Conservation (phyloP, 2,797 vertebrate genomes). For the Lindbergichthys nudifrons region DNA sequence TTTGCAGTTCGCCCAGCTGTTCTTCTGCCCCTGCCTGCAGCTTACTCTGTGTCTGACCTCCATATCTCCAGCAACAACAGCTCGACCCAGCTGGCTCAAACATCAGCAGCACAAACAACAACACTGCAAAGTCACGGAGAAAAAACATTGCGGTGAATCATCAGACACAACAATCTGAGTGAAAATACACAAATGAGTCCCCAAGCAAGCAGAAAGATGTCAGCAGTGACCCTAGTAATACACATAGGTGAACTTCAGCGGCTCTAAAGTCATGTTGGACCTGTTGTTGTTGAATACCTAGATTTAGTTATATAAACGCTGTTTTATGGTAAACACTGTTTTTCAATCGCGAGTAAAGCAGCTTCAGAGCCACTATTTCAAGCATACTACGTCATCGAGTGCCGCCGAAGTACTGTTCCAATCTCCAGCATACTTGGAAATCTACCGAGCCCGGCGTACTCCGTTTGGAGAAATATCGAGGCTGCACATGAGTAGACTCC, state of each 20-base stretch:
- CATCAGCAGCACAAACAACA: conserved; percentile 49
- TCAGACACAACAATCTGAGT: conserved; percentile 26
- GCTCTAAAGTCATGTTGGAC: conserved; percentile 1
- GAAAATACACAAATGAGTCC: conserved; percentile 31
- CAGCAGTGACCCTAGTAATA: conserved; percentile 8
- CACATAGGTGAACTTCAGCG: conserved; percentile 15
- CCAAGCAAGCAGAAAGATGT: conserved; percentile 23
- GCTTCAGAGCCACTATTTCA: too few relatives aligned
- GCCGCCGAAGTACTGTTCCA: too few relatives aligned
- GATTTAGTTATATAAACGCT: too few relatives aligned
- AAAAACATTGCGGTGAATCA: conserved; percentile 58
- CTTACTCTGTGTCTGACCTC: conserved; percentile 72
- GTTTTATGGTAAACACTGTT: too few relatives aligned
- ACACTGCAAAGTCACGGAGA: conserved; percentile 51
- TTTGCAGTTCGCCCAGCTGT: conserved; percentile 69
- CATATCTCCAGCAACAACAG: conserved; percentile 60
- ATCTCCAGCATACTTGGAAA: too few relatives aligned
- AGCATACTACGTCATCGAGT: too few relatives aligned
- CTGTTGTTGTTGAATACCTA: too few relatives aligned
- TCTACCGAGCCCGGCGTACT: too few relatives aligned
- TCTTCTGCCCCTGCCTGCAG: conserved; percentile 68
- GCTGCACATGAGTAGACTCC: too few relatives aligned
- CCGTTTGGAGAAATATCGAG: too few relatives aligned
- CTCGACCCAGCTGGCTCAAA: conserved; percentile 70
- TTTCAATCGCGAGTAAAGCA: too few relatives aligned